These are phyloP conservation scores for Netelia virgata DNA, from an alignment of 2,888 invertebrate species.

Conservation along the genomic window DNA sequence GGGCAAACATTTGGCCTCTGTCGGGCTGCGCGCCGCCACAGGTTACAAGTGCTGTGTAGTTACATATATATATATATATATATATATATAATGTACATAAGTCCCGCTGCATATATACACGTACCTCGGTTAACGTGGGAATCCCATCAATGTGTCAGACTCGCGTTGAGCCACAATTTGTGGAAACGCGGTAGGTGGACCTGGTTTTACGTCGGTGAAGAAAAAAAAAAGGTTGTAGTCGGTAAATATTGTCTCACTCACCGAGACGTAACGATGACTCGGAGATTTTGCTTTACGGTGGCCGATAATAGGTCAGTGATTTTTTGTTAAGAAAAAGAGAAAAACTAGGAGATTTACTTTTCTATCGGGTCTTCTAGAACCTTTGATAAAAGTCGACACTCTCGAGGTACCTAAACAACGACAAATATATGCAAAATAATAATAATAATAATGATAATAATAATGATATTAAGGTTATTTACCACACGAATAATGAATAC, in stretches of 20 bases:
- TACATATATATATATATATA: constrained; percentile 8
- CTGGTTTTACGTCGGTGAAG: not conserved
- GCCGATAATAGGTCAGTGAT: no score
- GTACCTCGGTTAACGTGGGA: constrained; percentile 23
- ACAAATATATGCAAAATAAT: not conserved
- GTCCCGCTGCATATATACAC: constrained; percentile 4
- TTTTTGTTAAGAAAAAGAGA: no score
- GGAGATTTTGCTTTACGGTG: no score
- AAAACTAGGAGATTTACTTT: no score
- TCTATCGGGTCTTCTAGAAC: not conserved
- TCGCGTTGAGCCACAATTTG: not conserved
- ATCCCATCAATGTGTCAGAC: constrained; percentile 14
- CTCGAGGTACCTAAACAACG: not conserved
- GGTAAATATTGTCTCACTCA: constrained; percentile 6
- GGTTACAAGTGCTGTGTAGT: not conserved
- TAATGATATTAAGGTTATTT: constrained; percentile 17
- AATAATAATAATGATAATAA: not conserved
- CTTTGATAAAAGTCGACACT: not conserved
- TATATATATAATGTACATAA: not conserved
- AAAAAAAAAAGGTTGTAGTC: not conserved
- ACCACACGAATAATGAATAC: constrained; percentile 58
- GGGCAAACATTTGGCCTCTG: constrained; percentile 72
- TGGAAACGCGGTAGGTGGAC: not conserved
- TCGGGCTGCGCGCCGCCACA: not conserved
- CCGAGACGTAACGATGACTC: not conserved